Conservation (phyloP, 2,888 invertebrate species). For the Aquatica leii region DNA sequence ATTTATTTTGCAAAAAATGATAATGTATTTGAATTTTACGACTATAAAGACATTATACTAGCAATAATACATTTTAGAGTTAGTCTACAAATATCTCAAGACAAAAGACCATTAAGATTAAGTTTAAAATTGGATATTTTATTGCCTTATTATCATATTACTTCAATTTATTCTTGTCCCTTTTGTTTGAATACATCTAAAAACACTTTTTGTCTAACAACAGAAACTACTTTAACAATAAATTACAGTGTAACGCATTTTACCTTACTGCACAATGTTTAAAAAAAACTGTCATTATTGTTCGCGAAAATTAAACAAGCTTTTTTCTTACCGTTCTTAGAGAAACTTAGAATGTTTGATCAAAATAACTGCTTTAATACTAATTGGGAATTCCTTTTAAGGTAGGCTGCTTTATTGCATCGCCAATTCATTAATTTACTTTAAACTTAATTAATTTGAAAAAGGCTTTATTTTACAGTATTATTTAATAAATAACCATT, state of each 20-base stretch:
- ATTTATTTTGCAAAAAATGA: too few relatives aligned
- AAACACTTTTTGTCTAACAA: background rate
- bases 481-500: slow-evolving; percentile 12
- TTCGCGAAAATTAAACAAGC: background rate
- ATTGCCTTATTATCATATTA: slow-evolving; percentile 9
- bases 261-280: background rate
- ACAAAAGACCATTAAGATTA: slow-evolving; percentile 12
- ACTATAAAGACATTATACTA: too few relatives aligned
- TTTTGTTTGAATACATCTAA: background rate
- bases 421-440: slow-evolving; percentile 7
- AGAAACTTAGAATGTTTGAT: background rate
- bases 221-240: slow-evolving; percentile 1
- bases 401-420: slow-evolving; percentile 2
- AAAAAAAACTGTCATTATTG: background rate
- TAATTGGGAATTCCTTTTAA: slow-evolving; percentile 9
- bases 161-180: slow-evolving; percentile 4
- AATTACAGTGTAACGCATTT: background rate
- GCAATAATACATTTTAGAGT: too few relatives aligned
- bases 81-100: background rate
- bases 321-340: background rate
- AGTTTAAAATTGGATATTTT: slow-evolving; percentile 13
- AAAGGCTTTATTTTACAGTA: slow-evolving; percentile 10
- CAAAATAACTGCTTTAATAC: slow-evolving; percentile 6
- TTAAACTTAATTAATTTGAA: slow-evolving; percentile 11
- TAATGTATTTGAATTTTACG: too few relatives aligned